Conservation (phyloP, 2,888 invertebrate species). For the Blastobasis lacticolella region DNA sequence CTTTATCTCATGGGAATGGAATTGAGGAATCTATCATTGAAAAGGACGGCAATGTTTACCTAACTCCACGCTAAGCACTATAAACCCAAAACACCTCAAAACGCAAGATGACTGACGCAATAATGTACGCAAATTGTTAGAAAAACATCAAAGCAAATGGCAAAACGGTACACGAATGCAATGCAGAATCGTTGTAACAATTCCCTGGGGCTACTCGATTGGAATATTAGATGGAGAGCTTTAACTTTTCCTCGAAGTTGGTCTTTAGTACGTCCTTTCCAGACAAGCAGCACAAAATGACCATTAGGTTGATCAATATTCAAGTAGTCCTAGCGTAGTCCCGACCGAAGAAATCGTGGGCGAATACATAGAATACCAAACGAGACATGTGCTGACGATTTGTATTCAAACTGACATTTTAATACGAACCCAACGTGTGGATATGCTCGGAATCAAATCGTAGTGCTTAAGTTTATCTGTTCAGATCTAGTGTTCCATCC, state of each 20-base stretch:
- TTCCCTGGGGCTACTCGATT: conserved; percentile 8
- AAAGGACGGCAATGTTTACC: no score
- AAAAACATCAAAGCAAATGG: no score
- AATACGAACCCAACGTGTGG: conserved; percentile 47
- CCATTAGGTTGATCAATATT: conserved; percentile 55
- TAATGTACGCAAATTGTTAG: no score
- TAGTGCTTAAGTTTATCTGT: conserved; percentile 28
- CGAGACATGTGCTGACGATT: conserved; percentile 33
- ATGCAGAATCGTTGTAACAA: conserved; percentile 1
- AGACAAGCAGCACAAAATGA: conserved; percentile 20
- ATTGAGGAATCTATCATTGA: no score
- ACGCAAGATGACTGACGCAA: no score
- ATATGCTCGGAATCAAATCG: conserved; percentile 42
- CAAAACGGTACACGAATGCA: background rate
- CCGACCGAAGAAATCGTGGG: conserved; percentile 64
- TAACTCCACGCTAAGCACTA: no score
- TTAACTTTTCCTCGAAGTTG: conserved; percentile 48
- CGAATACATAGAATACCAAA: conserved; percentile 55
- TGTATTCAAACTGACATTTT: conserved; percentile 50
- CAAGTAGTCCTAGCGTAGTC: conserved; percentile 50
- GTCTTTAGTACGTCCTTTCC: conserved; percentile 26
- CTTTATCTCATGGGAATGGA: no score
- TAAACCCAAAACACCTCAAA: no score
- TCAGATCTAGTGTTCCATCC: conserved; percentile 23
- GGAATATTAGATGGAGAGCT: conserved; percentile 18